phyloP scores from a whole-genome alignment of 2,888 invertebrate genomes.

The Microctonus aethiopoides region DNA sequence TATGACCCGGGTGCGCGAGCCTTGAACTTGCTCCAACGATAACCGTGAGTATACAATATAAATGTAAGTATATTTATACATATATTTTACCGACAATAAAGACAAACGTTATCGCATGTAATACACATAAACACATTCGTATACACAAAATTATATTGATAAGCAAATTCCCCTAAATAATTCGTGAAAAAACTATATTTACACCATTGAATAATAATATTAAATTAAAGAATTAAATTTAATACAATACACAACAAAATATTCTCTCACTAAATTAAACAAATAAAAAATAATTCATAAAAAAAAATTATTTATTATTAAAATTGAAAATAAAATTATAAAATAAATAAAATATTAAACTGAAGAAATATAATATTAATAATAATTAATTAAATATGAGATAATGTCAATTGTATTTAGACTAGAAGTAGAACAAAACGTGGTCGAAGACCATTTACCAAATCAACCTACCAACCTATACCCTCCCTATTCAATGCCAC shows the following conservation, averaged over 20 bases:
- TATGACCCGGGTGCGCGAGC: constrained; percentile 64
- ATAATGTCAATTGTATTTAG: not conserved
- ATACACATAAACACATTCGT: too few species aligned
- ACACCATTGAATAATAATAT: too few species aligned
- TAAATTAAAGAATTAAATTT: too few species aligned
- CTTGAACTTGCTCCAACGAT: constrained; percentile 66
- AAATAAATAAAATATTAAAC: not conserved
- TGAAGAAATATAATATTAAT: not conserved
- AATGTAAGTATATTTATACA: not conserved
- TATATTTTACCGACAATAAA: constrained; percentile 14
- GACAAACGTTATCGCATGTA: not conserved
- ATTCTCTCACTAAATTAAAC: too few species aligned
- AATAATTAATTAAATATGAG: not conserved
- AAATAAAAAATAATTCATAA: too few species aligned
- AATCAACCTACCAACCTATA: constrained; percentile 53
- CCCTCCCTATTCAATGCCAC: constrained; percentile 56
- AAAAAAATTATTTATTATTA: too few species aligned
- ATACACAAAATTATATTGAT: too few species aligned
- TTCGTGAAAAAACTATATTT: too few species aligned
- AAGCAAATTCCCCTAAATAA: not conserved
- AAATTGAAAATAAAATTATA: too few species aligned
- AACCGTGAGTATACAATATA: constrained; percentile 48
- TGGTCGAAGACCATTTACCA: constrained; percentile 4
- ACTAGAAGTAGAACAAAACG: not conserved
- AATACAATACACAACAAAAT: too few species aligned